phyloP scores from a whole-genome alignment of 2,113 vertebrate species.

The Sinocyclocheilus anophthalmus region DNA sequence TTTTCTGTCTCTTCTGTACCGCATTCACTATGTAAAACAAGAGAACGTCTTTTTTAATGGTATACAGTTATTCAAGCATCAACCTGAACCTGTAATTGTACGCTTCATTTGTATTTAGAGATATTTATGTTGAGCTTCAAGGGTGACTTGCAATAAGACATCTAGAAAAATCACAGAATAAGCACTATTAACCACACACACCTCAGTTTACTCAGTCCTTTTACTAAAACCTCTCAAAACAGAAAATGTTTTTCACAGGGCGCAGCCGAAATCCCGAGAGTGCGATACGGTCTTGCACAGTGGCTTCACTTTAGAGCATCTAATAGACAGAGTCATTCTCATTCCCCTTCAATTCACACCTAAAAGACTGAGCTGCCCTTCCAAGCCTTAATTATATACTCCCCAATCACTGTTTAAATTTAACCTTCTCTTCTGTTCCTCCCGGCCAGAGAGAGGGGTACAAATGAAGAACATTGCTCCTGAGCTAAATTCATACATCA shows the following conservation, averaged over 20 bases:
- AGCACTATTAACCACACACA: background rate
- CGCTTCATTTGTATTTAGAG: constrained; percentile 7
- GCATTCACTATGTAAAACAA: constrained; percentile 26
- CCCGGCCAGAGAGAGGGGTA: constrained; percentile 48
- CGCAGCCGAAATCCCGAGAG: constrained; percentile 21
- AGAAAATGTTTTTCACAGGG: constrained; percentile 32
- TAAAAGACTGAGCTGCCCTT: constrained; percentile 74
- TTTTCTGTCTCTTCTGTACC: background rate
- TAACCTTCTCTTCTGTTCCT: constrained; percentile 65
- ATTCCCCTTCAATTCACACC: constrained; percentile 73
- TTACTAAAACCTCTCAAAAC: background rate
- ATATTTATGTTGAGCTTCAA: constrained; percentile 1
- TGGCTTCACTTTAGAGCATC: constrained; percentile 67
- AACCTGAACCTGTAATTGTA: constrained; percentile 3
- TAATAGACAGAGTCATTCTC: constrained; percentile 74
- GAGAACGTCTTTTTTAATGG: background rate
- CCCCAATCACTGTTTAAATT: constrained; percentile 73
- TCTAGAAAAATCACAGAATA: constrained; percentile 4
- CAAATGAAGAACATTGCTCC: constrained; percentile 58
- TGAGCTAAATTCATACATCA: constrained; percentile 64
- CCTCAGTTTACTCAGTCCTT: background rate
- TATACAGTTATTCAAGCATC: background rate
- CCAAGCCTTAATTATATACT: constrained; percentile 72
- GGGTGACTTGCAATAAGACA: background rate
- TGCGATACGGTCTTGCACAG: constrained; percentile 55